Percentiles rank a stretch among this genome's conserved stretches.
phyloP scores from a whole-genome alignment of 2,888 invertebrate genomes.

The Dicroscelio sp. region DNA sequence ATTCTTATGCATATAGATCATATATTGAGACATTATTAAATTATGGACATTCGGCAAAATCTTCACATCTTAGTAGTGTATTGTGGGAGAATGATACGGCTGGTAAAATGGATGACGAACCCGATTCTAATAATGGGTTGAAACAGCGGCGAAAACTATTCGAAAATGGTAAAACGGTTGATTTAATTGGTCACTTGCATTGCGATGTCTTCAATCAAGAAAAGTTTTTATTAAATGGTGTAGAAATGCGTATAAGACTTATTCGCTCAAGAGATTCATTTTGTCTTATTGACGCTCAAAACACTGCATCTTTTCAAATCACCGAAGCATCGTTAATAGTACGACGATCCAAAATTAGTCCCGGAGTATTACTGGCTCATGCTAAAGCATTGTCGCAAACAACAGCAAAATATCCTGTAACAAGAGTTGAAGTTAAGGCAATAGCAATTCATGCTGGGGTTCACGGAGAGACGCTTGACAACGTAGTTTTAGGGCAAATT shows the following conservation, averaged over 20 bases:
- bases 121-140: too few relatives aligned
- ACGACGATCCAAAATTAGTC: slow-evolving; percentile 80
- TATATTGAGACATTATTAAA: slow-evolving; percentile 85
- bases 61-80: slow-evolving; percentile 75
- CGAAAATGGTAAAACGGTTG: too few relatives aligned
- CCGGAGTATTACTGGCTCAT: slow-evolving; percentile 83
- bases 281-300: too few relatives aligned
- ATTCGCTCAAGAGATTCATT: neutral
- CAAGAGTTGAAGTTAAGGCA: slow-evolving; percentile 79
- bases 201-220: neutral
- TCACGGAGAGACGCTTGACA: slow-evolving; percentile 85
- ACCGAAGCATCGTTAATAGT: slow-evolving; percentile 53
- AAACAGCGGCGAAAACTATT: neutral
- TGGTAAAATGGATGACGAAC: slow-evolving; percentile 52
- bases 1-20: slow-evolving; percentile 84
- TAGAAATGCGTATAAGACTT: slow-evolving; percentile 25
- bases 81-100: slow-evolving; percentile 66
- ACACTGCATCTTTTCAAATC: slow-evolving; percentile 25
- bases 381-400: slow-evolving; percentile 76
- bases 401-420: slow-evolving; percentile 67
- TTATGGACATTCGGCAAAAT: slow-evolving; percentile 75
- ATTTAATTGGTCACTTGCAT: too few relatives aligned
- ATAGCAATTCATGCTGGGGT: slow-evolving; percentile 79
- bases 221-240: slow-evolving; percentile 79
- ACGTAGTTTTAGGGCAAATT: slow-evolving; percentile 84